phyloP scores from a whole-genome alignment of 2,888 invertebrate species.

The Trypoxylon attenuatum region DNA sequence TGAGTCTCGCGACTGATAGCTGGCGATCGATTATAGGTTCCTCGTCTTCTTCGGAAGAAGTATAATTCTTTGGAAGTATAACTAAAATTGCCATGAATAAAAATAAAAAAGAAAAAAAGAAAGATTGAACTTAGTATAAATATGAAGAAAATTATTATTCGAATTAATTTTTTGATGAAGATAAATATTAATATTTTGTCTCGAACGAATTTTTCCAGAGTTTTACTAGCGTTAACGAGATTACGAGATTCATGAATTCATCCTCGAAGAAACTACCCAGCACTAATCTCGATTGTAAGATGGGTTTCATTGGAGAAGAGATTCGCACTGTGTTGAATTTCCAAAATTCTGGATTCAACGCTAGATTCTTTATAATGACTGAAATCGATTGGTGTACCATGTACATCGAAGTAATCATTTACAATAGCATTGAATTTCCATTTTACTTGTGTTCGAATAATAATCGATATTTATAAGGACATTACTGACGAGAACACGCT shows the following conservation, averaged over 20 bases:
- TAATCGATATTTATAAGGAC: constrained; percentile 47
- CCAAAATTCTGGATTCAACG: constrained; percentile 70
- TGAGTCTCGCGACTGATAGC: not conserved
- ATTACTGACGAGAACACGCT: constrained; percentile 62
- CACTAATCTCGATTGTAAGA: constrained; percentile 69
- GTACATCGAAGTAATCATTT: constrained; percentile 66
- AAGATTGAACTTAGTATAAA: too few relatives aligned
- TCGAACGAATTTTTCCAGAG: too few relatives aligned
- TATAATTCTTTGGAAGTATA: too few relatives aligned
- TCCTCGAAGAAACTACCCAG: too few relatives aligned
- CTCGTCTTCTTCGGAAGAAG: not conserved
- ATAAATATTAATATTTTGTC: too few relatives aligned
- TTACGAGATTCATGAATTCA: too few relatives aligned
- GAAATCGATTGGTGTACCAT: constrained; percentile 74
- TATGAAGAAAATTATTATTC: too few relatives aligned
- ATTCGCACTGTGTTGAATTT: constrained; percentile 62
- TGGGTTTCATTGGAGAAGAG: constrained; percentile 71
- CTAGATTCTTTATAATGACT: constrained; percentile 73
- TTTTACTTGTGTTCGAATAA: not conserved
- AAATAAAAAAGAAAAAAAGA: too few relatives aligned
- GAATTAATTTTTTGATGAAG: too few relatives aligned
- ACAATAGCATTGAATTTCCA: not conserved
- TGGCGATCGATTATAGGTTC: not conserved
- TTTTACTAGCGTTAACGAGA: too few relatives aligned
- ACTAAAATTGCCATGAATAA: too few relatives aligned